These are phyloP conservation scores for Centrocercus urophasianus DNA, from an alignment of 2,113 vertebrate species.

Conservation along the genomic window DNA sequence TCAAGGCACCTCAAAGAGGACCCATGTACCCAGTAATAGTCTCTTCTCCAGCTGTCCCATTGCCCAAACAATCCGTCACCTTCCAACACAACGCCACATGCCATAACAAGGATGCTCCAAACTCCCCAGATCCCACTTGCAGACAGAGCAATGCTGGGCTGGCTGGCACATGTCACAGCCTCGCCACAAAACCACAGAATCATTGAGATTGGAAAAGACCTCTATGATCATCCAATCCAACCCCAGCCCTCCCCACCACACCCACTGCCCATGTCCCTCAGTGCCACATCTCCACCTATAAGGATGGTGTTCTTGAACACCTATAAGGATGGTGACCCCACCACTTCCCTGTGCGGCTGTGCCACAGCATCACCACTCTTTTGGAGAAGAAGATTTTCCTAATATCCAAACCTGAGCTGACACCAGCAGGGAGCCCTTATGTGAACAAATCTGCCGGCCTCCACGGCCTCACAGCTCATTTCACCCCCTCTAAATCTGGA, in stretches of 20 bases:
- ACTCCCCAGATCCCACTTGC: neutral
- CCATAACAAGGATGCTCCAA: neutral
- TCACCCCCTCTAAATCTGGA: neutral
- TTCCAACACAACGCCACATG: neutral
- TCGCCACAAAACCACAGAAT: neutral
- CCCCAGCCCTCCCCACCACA: no score
- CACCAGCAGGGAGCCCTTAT: neutral
- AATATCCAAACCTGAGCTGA: neutral
- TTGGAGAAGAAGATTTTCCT: no score
- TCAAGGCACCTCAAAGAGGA: slow-evolving; percentile 29
- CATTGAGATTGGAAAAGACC: no score
- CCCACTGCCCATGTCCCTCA: no score
- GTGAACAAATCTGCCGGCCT: neutral
- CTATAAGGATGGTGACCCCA: no score
- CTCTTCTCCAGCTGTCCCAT: neutral
- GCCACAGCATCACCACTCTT: no score
- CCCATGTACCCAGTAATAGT: slow-evolving; percentile 37
- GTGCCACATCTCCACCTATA: no score
- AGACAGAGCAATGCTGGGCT: neutral
- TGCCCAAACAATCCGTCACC: neutral
- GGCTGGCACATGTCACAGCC: neutral
- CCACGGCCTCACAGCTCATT: neutral
- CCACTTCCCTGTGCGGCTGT: no score
- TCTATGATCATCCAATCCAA: no score
- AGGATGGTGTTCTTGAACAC: no score